These are phyloP conservation scores for Lophura swinhoii DNA, from an alignment of 2,797 vertebrate genomes.

Conservation along the genomic window DNA sequence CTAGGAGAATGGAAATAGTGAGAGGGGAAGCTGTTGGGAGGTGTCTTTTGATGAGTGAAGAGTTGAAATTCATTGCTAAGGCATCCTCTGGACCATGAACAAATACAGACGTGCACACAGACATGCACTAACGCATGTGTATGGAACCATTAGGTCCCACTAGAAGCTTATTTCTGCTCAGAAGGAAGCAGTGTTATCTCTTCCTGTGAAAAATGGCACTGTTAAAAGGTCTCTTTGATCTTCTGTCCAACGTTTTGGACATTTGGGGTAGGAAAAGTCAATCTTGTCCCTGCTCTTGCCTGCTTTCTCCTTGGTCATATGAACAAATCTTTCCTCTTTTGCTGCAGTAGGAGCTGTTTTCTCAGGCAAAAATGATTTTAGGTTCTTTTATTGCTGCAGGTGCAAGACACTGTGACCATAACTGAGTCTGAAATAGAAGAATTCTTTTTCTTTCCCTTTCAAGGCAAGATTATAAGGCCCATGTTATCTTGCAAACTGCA, in stretches of 20 bases:
- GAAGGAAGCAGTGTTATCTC: neutral
- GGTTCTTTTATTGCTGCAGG: neutral
- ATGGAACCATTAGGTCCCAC: rapidly evolving
- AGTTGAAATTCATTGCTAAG: neutral
- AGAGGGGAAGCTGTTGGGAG: neutral
- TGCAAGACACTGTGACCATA: neutral
- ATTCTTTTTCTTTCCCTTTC: neutral
- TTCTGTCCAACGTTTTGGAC: rapidly evolving
- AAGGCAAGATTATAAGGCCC: neutral
- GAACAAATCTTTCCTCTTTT: neutral
- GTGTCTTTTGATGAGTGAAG: neutral
- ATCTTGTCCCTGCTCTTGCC: rapidly evolving
- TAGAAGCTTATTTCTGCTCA: neutral
- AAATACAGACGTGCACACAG: neutral
- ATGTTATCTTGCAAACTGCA: neutral
- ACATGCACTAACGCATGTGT: neutral
- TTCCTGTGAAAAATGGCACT: neutral
- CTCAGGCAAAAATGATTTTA: neutral
- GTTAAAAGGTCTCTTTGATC: neutral
- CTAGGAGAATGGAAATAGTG: conserved; percentile 4
- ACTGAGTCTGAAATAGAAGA: neutral
- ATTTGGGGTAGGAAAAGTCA: neutral
- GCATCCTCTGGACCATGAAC: neutral
- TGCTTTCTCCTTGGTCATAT: neutral
- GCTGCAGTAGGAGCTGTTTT: neutral